Conservation (phyloP, 2,113 vertebrate genomes). For the Dasyurus viverrinus region DNA sequence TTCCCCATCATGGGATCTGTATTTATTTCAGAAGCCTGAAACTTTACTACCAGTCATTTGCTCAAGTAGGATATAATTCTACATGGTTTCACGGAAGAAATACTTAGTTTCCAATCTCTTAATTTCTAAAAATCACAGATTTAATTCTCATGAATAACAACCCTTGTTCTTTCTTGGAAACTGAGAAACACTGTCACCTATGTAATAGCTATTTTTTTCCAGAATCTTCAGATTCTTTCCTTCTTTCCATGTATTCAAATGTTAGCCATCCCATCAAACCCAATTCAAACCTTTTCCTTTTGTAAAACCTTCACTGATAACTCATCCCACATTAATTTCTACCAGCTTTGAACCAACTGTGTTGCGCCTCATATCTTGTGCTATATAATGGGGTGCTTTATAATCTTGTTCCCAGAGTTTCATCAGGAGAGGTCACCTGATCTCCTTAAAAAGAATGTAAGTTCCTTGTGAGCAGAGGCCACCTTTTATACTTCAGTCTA, state of each 20-base stretch:
- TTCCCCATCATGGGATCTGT: not conserved
- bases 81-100: slow-evolving; percentile 25
- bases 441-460: not conserved
- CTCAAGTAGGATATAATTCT: not conserved
- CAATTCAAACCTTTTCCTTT: not conserved
- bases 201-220: not conserved
- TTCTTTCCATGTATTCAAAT: not conserved
- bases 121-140: not conserved
- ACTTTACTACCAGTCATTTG: slow-evolving; percentile 7
- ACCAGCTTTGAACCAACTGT: not conserved
- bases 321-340: not conserved
- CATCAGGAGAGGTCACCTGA: not conserved
- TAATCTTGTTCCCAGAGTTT: not conserved
- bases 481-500: not conserved
- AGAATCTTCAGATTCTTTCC: not conserved
- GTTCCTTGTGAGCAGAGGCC: not conserved
- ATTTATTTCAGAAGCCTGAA: not conserved
- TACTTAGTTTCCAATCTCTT: not conserved
- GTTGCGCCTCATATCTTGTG: not conserved
- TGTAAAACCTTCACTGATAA: not conserved
- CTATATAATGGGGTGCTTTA: not conserved
- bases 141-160: not conserved
- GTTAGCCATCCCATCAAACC: not conserved
- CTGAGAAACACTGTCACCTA: not conserved
- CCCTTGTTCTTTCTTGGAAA: not conserved